Percentiles rank a stretch among this genome's conserved stretches.
Conservation (phyloP, 1,140 invertebrate genomes). For the Sinonovacula constricta region DNA sequence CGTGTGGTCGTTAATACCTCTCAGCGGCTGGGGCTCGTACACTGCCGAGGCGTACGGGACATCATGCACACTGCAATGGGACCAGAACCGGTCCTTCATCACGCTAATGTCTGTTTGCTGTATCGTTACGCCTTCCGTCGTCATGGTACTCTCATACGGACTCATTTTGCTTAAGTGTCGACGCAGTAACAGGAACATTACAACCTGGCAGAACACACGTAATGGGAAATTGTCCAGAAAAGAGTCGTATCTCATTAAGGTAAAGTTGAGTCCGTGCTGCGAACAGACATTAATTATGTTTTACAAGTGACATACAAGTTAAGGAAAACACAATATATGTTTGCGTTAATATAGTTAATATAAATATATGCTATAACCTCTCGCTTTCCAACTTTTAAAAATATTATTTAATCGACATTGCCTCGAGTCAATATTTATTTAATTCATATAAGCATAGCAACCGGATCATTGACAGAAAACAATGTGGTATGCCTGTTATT, state of each 20-base stretch:
- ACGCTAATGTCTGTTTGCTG: slow-evolving; percentile 61
- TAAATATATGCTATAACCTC: too few species aligned
- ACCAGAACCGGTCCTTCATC: slow-evolving; percentile 62
- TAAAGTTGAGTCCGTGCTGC: too few species aligned
- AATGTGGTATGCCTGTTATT: too few species aligned
- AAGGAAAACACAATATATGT: too few species aligned
- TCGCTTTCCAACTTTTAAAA: too few species aligned
- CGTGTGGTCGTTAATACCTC: slow-evolving; percentile 63
- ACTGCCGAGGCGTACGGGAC: slow-evolving; percentile 75
- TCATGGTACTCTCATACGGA: slow-evolving; percentile 61
- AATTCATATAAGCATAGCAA: too few species aligned
- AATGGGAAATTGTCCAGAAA: slow-evolving; percentile 13
- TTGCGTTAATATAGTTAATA: too few species aligned
- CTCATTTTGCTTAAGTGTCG: slow-evolving; percentile 44
- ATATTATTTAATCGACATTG: too few species aligned
- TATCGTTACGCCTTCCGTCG: slow-evolving; percentile 56
- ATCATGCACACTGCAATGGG: slow-evolving; percentile 76
- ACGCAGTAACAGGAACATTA: slow-evolving; percentile 27
- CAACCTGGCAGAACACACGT: slow-evolving; percentile 21
- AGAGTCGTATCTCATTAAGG: slow-evolving; percentile 18
- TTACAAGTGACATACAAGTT: too few species aligned
- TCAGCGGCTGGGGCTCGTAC: slow-evolving; percentile 74
- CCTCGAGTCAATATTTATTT: too few species aligned
- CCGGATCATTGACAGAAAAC: too few species aligned
- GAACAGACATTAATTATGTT: too few species aligned